phyloP scores from a whole-genome alignment of 2,888 invertebrate species.

The Coremacera marginata region DNA sequence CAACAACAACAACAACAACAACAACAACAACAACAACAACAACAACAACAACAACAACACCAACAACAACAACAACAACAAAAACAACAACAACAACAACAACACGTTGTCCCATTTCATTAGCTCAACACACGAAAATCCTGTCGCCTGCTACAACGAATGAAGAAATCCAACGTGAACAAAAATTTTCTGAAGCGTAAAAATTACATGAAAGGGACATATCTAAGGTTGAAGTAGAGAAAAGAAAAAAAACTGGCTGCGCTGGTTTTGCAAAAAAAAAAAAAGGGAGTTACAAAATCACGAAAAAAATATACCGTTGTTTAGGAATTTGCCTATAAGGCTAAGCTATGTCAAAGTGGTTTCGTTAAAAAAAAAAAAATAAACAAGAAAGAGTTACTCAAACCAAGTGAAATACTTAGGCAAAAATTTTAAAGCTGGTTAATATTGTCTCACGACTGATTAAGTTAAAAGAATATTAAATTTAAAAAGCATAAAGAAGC shows the following conservation, averaged over 20 bases:
- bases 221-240: background rate
- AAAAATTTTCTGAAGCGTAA: slow-evolving; percentile 6
- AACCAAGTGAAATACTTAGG: no score
- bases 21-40: background rate
- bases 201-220: slow-evolving; percentile 7
- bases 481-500: no score
- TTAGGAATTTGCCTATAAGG: no score
- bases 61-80: background rate
- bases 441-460: no score
- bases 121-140: slow-evolving; percentile 21
- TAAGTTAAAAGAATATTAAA: no score
- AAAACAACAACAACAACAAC: background rate
- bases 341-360: no score
- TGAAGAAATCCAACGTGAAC: background rate
- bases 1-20: background rate
- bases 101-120: slow-evolving; percentile 14
- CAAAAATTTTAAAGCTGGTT: no score
- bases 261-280: background rate
- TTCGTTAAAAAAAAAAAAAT: no score
- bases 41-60: background rate
- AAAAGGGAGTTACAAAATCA: background rate
- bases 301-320: background rate
- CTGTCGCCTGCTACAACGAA: background rate
- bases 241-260: background rate
- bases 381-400: no score